Base-by-base conservation (phyloP, 2,888 invertebrate species). In the Thecocarcelia acutangulata region DNA sequence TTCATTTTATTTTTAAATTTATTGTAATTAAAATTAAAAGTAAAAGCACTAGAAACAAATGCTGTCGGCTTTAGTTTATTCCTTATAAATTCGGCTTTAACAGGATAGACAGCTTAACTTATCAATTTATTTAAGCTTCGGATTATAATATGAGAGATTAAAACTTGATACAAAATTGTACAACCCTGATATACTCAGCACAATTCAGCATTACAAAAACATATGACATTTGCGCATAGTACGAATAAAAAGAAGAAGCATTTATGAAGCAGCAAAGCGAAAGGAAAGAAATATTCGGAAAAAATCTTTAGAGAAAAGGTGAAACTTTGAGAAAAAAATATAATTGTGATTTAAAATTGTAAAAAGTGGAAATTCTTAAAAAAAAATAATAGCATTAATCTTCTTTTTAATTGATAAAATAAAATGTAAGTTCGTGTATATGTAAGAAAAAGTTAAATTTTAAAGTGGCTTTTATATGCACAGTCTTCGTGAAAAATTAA, bases 361-460 rank as follows among this genome's bases (percentile, higher is more conserved):
- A 70, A 66, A 77, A 66, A 74, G 74, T 74, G 44, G 50, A 59
- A 80, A 80, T 61, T 12, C 37, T 17, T 48, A 54, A 61, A 75
- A 42, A 61, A 24, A 56, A 74, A 61, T 24, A 50, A 61, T 74
- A 82, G 33, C 66, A 50, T 54, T 78, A 68, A 69, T 75, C 59
- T 76, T 76, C 9, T 40, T 12, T 59, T 28, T 75, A 72, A 59
- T 58, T 54, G 11, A 28, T 19, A 46, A 66, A 40, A 69, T 37
- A 59, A 44, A 69, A 78, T 77, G 83, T 83, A 84, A 83, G 83
- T 83, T 80, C 12, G 13, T 8, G n/a, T 56, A 42, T 8, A 17
- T 44, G 17, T 58, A 61, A n/a, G 6, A 17, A 44, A 52, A 72
- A 78, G 52, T 58, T 17, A 58, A 21, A 37, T 58, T 48, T n/a